Evolutionary conservation across 1,140 invertebrate species (phyloP), one percentile per base, ranked within the genome.

Genomic region (Drosophila nigrodunni): DNA sequence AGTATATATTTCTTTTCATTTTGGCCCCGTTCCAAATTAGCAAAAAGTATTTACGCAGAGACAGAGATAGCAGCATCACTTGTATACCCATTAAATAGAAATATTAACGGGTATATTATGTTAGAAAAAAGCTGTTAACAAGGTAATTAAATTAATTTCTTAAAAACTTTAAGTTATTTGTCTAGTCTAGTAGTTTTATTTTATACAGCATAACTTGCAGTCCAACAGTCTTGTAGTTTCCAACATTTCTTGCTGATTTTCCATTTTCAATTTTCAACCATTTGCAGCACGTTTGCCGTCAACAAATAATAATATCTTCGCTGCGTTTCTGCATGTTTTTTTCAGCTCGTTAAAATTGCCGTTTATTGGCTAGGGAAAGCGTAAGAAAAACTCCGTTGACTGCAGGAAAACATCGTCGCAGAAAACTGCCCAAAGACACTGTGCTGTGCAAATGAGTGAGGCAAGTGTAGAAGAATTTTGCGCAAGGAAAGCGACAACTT

Each of bases 11-110:
- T 82, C 61, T 83, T 80, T 88, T 88, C 64, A 62, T 71, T 68
- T 89, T 88, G 85, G 85, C 85, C 65, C 54, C 71, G 52, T 43
- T 73, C 85, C 85, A 88, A 88, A 88, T 89, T 88, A 89, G 85
- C 85, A 73, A 89, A 89, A 58, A 71, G 61, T 89, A 75, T 83
- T 80, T 74, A 76, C 78, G 52, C 58, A 82, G 70, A 62, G 61
- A 60, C 66, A 64, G 65, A 41, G 9, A 41, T 37, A 10, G 35
- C 54, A 52, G 58, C 37, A 13, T 39, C 44, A 37, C 11, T 15
- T 13, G 41, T 43, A 13, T 43, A 43, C 41, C 41, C n/a, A 0
- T 43, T 43, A 43, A 13, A 6, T 4, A 1, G 5, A 13, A 6
- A 13, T n/a, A 5, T 2, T 13, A 43, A 13, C n/a, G 41, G 41